Percentiles rank a stretch among this genome's conserved stretches.
phyloP scores from a whole-genome alignment of 2,113 vertebrate genomes.

The Carlito syrichta region DNA sequence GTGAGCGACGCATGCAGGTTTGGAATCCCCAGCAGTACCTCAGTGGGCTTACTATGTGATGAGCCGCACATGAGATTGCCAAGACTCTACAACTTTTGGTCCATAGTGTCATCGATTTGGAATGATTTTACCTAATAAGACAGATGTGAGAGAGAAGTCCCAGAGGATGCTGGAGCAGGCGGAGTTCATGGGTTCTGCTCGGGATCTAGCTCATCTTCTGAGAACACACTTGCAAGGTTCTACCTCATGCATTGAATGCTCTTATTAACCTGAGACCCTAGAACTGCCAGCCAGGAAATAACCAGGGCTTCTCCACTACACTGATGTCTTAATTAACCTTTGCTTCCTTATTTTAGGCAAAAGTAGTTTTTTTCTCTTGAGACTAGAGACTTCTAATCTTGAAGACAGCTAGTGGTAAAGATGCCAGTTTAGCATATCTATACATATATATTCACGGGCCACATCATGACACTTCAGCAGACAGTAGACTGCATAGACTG shows the following conservation, averaged over 20 bases:
- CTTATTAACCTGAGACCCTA: not conserved
- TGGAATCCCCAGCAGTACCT: not conserved
- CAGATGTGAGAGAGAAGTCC: not conserved
- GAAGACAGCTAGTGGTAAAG: not conserved
- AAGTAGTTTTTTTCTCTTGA: not conserved
- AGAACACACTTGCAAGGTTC: not conserved
- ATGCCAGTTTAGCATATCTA: no score
- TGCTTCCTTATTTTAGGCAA: not conserved
- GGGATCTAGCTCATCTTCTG: not conserved
- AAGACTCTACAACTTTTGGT: not conserved
- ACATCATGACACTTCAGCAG: rapidly evolving
- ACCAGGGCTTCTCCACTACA: not conserved
- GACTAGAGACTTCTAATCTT: no score
- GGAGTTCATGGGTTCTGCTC: not conserved
- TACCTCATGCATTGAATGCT: not conserved
- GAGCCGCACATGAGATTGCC: not conserved
- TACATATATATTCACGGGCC: not conserved
- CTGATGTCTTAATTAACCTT: not conserved
- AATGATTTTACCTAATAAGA: no score
- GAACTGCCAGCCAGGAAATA: not conserved
- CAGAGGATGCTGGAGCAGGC: not conserved
- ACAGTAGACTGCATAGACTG: not conserved
- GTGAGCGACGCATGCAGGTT: no score
- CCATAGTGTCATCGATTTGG: not conserved
- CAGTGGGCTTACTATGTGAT: not conserved